Base-by-base conservation (phyloP, 2,797 vertebrate genomes). In the Champsocephalus esox region DNA sequence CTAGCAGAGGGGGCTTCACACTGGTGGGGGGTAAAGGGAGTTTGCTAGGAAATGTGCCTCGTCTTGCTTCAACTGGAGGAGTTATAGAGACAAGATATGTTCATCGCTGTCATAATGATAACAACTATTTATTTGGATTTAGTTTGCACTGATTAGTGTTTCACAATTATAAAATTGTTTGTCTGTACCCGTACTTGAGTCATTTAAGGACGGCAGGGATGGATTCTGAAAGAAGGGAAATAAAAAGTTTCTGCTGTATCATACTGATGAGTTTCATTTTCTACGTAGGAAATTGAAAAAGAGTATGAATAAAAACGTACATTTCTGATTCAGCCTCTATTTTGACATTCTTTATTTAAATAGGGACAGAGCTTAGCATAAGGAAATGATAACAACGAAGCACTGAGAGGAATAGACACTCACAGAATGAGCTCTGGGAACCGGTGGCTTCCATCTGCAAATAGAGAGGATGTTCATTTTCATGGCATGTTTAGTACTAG, bases 371-470 rank as follows among this genome's bases (percentile, higher is more conserved):
- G 54, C 28, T 63, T 55, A 50, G 50, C 16, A 45, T 50, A n/a
- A 68, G 70, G 3, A 68, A 55, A 75, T 51, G 19, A 72, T 38
- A 54, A 45, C 28, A n/a, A 48, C 34, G 60, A 55, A 46, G 45
- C 45, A 51, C n/a, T 41, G 19, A 77, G 66, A 74, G 63, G 57
- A 78, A 76, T 2, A 75, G 50, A 69, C 51, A 92, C 93, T 93
- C 79, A 95, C 93, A 75, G 83, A 88, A 68, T 77, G 83, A 2
- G 82, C 80, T 83, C 87, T 85, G 65, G 93, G 93, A 61, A 94
- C 77, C 4, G 89, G 89, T 72, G 92, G 92, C 73, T 93, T 95
- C 81, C 70, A 60, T 64, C 94, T 95, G 81, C 63, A 79, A 50
- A 75, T 3, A 80, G 49, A 81, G 16, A 68, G 41, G 60, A 73